A percentile compares a stretch with the other conserved stretches of the same genome.
Evolutionary conservation across 2,113 vertebrate genomes (phyloP).

Genomic region (Apodemus sylvaticus): DNA sequence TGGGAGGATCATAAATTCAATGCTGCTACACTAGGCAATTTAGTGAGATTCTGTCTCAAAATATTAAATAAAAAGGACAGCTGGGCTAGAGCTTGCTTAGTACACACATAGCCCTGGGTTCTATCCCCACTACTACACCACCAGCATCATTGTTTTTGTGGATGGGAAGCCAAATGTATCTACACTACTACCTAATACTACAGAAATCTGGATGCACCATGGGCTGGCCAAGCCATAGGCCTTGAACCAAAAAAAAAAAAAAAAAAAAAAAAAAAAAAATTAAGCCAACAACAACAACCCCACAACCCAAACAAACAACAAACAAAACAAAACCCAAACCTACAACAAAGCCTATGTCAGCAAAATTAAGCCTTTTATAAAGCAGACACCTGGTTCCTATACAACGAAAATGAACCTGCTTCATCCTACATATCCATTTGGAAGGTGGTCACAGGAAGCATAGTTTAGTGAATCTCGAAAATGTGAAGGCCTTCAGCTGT

Average conservation of each 20-base stretch:
- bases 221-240: background rate
- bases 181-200: background rate
- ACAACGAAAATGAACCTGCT: background rate
- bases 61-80: background rate
- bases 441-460: background rate
- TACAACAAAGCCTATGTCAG: background rate
- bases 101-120: background rate
- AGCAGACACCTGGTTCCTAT: background rate
- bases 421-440: background rate
- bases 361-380: background rate
- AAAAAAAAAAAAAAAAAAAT: background rate
- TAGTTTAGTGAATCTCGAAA: background rate
- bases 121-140: background rate
- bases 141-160: background rate
- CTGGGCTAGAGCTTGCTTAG: background rate
- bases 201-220: background rate
- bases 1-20: background rate
- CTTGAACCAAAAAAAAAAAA: background rate
- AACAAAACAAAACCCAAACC: background rate
- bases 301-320: background rate
- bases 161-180: background rate
- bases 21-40: no score
- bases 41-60: background rate
- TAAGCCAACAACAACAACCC: background rate
- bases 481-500: background rate